phyloP scores from a whole-genome alignment of 1,140 invertebrate genomes.

The Agrypnia vestita region DNA sequence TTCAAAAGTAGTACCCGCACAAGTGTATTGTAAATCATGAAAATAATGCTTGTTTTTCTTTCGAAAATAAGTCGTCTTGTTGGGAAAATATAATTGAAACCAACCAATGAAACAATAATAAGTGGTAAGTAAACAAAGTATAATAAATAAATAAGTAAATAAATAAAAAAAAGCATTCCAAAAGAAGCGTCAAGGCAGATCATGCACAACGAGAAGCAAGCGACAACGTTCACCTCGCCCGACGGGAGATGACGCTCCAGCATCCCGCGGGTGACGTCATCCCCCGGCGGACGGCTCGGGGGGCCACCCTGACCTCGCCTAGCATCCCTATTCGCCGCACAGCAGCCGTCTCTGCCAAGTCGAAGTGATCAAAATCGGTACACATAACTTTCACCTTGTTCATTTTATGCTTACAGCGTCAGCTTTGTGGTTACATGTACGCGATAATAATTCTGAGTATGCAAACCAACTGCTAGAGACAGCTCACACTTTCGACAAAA shows the following conservation, averaged over 20 bases:
- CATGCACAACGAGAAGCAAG: conserved; percentile 26
- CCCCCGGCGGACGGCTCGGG: background rate
- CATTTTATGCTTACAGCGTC: too few species aligned
- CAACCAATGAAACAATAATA: conserved; percentile 24
- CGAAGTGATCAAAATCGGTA: too few species aligned
- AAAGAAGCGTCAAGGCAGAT: conserved; percentile 13
- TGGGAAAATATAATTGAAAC: conserved; percentile 1
- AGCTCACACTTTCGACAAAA: too few species aligned
- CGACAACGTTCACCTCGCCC: conserved; percentile 21
- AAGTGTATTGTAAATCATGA: conserved; percentile 12
- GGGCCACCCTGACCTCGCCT: background rate
- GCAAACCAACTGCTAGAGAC: too few species aligned
- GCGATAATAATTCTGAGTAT: too few species aligned
- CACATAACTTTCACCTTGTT: too few species aligned
- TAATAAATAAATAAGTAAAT: conserved; percentile 8
- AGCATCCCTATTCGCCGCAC: background rate
- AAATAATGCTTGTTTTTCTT: conserved; percentile 7
- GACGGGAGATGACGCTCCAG: background rate
- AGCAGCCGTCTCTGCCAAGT: too few species aligned
- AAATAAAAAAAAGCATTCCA: conserved; percentile 32
- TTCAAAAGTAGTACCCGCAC: conserved; percentile 24
- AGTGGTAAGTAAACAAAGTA: conserved; percentile 11
- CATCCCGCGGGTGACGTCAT: conserved; percentile 9
- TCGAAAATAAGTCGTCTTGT: conserved; percentile 7
- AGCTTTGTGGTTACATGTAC: too few species aligned